Evolutionary conservation across 2,888 invertebrate genomes (phyloP).

Genomic region (Amiota mariae): DNA sequence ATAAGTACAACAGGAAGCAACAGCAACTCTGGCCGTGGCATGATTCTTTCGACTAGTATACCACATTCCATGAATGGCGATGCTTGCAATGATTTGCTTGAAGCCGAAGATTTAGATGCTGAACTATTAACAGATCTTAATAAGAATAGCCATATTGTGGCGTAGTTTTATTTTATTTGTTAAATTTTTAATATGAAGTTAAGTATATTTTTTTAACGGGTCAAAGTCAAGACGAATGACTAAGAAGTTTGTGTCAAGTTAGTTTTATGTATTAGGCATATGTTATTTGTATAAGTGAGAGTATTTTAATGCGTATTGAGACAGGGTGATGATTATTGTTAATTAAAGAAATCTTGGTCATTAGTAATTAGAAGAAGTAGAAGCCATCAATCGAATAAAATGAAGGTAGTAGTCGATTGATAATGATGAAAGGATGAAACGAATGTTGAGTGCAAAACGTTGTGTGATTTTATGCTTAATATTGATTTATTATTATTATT

Average conservation of each 20-base stretch:
- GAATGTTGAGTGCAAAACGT: conserved; percentile 27
- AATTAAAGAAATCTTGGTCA: not conserved
- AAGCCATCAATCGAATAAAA: not conserved
- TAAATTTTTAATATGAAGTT: conserved; percentile 1
- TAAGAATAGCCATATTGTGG: conserved; percentile 73
- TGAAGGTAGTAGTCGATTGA: not conserved
- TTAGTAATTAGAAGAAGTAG: not conserved
- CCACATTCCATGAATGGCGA: conserved; percentile 69
- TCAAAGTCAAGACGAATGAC: not conserved
- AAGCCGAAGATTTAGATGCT: conserved; percentile 71
- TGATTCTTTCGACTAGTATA: conserved; percentile 57
- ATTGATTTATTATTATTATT: conserved; percentile 26
- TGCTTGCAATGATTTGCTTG: conserved; percentile 68
- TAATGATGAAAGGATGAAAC: conserved; percentile 5
- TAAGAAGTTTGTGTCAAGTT: not conserved
- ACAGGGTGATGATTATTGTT: not conserved
- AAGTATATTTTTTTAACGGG: not conserved
- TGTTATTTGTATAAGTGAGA: too few relatives aligned
- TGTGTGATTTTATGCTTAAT: conserved; percentile 31
- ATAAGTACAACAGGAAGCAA: conserved; percentile 48
- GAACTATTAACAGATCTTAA: conserved; percentile 72
- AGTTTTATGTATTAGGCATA: not conserved
- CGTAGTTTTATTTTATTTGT: conserved; percentile 55
- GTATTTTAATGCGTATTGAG: not conserved
- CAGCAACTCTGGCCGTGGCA: conserved; percentile 54